phyloP scores from a whole-genome alignment of 2,113 vertebrate genomes.

The Speoplatyrhinus poulsoni region DNA sequence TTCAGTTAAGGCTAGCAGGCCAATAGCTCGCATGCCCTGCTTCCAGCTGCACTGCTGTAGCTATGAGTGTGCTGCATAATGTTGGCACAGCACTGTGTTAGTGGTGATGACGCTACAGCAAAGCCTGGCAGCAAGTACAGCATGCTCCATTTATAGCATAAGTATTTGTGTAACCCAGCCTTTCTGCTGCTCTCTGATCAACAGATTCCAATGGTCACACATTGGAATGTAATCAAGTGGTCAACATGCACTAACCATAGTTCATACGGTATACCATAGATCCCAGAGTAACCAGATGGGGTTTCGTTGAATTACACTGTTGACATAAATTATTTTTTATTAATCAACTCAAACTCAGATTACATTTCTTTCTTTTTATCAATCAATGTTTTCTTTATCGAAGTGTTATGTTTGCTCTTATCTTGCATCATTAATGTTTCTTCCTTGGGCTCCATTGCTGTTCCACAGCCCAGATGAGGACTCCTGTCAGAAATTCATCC shows the following conservation, averaged over 20 bases:
- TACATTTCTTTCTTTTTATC: neutral
- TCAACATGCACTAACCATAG: conserved; percentile 28
- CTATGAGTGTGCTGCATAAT: conserved; percentile 4
- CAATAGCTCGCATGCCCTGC: conserved; percentile 58
- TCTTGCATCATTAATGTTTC: conserved; percentile 11
- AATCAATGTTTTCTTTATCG: neutral
- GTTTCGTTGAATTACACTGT: neutral
- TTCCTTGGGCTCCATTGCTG: conserved; percentile 44
- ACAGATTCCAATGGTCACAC: conserved; percentile 31
- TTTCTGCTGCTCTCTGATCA: conserved; percentile 9
- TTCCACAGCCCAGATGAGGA: conserved; percentile 90
- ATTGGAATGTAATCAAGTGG: conserved; percentile 25
- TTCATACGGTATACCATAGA: neutral
- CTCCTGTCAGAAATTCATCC: conserved; percentile 97
- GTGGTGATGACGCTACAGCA: conserved; percentile 6
- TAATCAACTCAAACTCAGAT: neutral
- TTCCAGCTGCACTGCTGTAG: conserved; percentile 35
- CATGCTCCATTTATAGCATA: conserved; percentile 31
- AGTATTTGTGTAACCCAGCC: conserved; percentile 20
- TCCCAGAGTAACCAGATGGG: neutral
- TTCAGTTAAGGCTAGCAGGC: conserved; percentile 18
- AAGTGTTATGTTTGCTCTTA: conserved; percentile 3
- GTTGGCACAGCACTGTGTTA: neutral
- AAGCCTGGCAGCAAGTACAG: conserved; percentile 31
- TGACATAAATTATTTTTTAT: neutral